Evolutionary conservation across 2,888 invertebrate genomes (phyloP), one percentile per base, ranked within the genome.

Genomic region (Gastracanthus pulcherrimus): DNA sequence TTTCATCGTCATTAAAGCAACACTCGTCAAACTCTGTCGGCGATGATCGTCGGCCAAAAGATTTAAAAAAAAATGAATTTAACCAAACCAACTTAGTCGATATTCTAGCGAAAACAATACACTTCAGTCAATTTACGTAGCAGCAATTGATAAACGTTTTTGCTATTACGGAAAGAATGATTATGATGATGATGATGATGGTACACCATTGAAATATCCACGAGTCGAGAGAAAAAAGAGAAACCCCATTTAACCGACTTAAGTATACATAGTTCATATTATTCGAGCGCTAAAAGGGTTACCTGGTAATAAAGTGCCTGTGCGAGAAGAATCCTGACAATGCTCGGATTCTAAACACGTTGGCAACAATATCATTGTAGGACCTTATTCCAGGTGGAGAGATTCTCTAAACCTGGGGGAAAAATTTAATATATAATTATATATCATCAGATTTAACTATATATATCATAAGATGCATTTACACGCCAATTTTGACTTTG

Each of bases 281-380:
- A 76, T 36, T 69, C 55, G 16, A 64, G 70, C 78, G 67, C 72
- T 80, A 83, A 82, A 62, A 64, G 79, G 64, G 81, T 87, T 84
- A 87, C 84, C 87, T 86, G 84, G 84, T 87, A 85, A 88, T 85
- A 88, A 84, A 90, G 89, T 90, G 90, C 90, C 90, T 90, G 88
- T 87, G 86, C 85, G 86, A 87, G 85, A 82, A 85, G 83, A 86
- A 85, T 86, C 66, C 36, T 71, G 82, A 83, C 78, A 84, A 82
- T 82, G 58, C 81, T 84, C 62, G 76, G 55, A 80, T 80, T 83
- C 78, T 83, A 62, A 85, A 82, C 83, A 84, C 84, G 85, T 87
- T 86, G 88, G 85, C 85, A 87, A n/a, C n/a, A n/a, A 86, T 86
- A 86, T 85, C 85, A 86, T 86, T 87, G 81, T 84, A 85, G 84